Evolutionary conservation across 1,140 invertebrate genomes (phyloP).

Genomic region (Phymorhynchus buccinoides): DNA sequence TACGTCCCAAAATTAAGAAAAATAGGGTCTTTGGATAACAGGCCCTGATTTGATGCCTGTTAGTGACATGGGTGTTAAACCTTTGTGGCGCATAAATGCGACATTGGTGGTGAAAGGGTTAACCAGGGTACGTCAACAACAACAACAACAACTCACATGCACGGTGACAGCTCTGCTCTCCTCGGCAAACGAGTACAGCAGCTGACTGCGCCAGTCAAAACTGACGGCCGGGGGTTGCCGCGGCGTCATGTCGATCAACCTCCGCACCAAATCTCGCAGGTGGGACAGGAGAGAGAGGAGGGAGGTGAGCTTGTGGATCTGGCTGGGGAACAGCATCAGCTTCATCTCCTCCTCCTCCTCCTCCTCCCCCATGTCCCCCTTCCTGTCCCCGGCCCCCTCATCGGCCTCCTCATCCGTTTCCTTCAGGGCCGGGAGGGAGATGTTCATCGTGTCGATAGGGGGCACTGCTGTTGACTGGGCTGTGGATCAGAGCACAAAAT

Average conservation of each 20-base stretch:
- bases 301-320: slow-evolving; percentile 68
- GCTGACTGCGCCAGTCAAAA: slow-evolving; percentile 66
- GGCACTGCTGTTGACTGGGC: slow-evolving; percentile 36
- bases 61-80: not conserved
- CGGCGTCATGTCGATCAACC: slow-evolving; percentile 50
- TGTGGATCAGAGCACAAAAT: no score
- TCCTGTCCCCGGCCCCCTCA: slow-evolving; percentile 9
- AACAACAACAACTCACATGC: slow-evolving; percentile 1
- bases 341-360: slow-evolving; percentile 50
- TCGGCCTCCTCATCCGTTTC: slow-evolving; percentile 49
- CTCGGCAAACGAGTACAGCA: slow-evolving; percentile 61
- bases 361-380: slow-evolving; percentile 41
- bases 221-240: slow-evolving; percentile 46
- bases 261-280: slow-evolving; percentile 64
- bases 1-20: no score
- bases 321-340: slow-evolving; percentile 68
- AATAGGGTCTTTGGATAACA: no score
- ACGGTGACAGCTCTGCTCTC: slow-evolving; percentile 56
- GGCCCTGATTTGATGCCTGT: no score
- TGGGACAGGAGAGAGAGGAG: slow-evolving; percentile 65
- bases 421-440: slow-evolving; percentile 48
- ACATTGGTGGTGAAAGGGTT: no score
- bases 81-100: no score
- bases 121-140: no score
- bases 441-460: slow-evolving; percentile 69